phyloP scores from a whole-genome alignment of 2,113 vertebrate genomes.

The Zingel zingel region DNA sequence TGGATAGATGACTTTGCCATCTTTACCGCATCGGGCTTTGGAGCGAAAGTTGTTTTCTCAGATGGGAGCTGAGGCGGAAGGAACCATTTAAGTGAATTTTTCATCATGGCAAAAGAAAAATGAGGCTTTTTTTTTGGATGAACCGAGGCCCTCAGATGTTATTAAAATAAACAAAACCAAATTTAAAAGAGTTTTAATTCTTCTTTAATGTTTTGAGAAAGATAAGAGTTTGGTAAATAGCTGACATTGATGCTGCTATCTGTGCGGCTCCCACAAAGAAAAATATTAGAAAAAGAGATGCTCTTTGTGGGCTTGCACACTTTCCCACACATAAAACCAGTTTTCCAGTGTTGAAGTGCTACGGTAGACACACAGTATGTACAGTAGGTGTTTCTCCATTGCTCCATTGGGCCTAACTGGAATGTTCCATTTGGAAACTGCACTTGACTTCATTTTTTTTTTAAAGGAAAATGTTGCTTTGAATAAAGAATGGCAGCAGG shows the following conservation, averaged over 20 bases:
- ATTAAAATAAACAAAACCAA: constrained; percentile 39
- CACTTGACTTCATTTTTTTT: neutral
- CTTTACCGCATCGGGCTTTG: constrained; percentile 3
- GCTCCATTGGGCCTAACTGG: neutral
- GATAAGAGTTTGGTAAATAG: neutral
- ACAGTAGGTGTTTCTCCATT: neutral
- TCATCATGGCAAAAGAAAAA: constrained; percentile 31
- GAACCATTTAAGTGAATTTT: constrained; percentile 29
- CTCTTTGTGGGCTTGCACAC: neutral
- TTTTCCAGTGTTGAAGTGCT: neutral
- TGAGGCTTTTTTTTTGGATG: neutral
- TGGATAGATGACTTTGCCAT: neutral
- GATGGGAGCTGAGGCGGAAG: neutral
- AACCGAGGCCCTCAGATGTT: neutral
- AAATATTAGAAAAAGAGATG: neutral
- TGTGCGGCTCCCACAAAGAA: neutral
- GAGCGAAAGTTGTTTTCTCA: constrained; percentile 44
- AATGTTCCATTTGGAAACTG: constrained; percentile 49
- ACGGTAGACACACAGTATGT: constrained; percentile 8
- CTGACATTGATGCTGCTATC: constrained; percentile 24
- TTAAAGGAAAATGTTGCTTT: constrained; percentile 16
- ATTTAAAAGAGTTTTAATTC: no score
- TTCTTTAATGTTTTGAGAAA: neutral
- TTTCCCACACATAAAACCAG: constrained; percentile 1
- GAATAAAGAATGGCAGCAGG: constrained; percentile 12